A percentile compares a stretch with the other conserved stretches of the same genome.
phyloP scores from a whole-genome alignment of 1,140 invertebrate species.

The Drosophila subpulchrella region DNA sequence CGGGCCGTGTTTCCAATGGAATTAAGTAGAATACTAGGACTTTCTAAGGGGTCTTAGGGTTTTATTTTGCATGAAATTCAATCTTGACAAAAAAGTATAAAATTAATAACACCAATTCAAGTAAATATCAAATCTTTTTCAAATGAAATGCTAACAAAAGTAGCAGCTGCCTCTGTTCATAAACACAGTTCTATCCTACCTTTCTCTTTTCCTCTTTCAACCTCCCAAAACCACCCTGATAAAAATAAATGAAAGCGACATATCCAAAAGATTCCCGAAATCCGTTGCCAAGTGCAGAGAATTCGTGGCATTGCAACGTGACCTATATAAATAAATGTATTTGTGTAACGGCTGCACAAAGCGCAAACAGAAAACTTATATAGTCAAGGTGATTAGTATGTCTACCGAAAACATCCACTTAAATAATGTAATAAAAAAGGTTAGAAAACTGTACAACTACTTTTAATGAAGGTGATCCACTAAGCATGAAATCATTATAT shows the following conservation, averaged over 20 bases:
- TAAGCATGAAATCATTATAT: neutral
- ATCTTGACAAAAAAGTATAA: neutral
- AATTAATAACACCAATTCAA: neutral
- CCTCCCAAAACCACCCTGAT: constrained; percentile 31
- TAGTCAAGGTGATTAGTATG: constrained; percentile 18
- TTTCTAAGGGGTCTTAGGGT: neutral
- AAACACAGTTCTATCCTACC: constrained; percentile 10
- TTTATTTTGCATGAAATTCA: neutral
- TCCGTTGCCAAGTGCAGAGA: constrained; percentile 31
- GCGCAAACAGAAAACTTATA: constrained; percentile 15
- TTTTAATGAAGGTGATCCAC: neutral
- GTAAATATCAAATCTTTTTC: neutral
- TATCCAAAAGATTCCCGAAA: constrained; percentile 16
- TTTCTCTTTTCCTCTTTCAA: constrained; percentile 13
- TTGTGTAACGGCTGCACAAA: constrained; percentile 6
- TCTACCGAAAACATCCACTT: neutral
- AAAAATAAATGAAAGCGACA: constrained; percentile 13
- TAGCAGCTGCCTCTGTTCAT: constrained; percentile 18
- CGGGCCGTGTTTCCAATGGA: neutral
- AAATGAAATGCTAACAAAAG: neutral
- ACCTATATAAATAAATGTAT: constrained; percentile 32
- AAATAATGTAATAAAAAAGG: too few relatives aligned
- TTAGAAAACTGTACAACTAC: too few relatives aligned
- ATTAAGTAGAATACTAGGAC: neutral
- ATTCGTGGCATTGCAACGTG: constrained; percentile 34